A percentile compares a stretch with the other conserved stretches of the same genome.
Evolutionary conservation across 2,888 invertebrate species (phyloP).

Genomic region (Pammene aurita): DNA sequence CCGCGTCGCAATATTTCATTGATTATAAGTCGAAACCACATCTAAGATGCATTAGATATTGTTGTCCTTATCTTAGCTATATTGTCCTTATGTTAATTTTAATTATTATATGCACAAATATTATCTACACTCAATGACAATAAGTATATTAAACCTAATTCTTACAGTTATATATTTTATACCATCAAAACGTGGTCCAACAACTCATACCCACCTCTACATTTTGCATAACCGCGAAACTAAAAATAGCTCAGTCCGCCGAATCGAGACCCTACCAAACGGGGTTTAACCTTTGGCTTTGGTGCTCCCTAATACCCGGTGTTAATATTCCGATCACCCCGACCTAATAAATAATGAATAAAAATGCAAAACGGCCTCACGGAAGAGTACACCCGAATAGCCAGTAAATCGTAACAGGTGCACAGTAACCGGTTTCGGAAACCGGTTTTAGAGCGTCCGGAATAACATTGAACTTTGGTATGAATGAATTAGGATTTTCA

Average conservation of each 20-base stretch:
- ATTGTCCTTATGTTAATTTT: too few relatives aligned
- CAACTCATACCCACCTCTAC: not conserved
- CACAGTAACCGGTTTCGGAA: constrained; percentile 53
- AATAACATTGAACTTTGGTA: constrained; percentile 33
- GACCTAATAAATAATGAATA: constrained; percentile 65
- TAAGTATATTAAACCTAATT: too few relatives aligned
- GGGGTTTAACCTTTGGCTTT: constrained; percentile 40
- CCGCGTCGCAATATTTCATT: too few relatives aligned
- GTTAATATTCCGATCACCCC: constrained; percentile 47
- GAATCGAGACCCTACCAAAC: constrained; percentile 19
- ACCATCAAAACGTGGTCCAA: not conserved
- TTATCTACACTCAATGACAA: too few relatives aligned
- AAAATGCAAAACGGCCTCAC: constrained; percentile 70
- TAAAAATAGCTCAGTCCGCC: not conserved
- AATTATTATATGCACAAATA: too few relatives aligned
- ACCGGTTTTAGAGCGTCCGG: constrained; percentile 53
- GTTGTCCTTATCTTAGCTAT: too few relatives aligned
- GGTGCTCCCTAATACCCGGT: constrained; percentile 48
- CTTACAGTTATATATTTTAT: not conserved
- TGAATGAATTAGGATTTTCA: constrained; percentile 38
- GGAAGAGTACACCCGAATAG: constrained; percentile 74
- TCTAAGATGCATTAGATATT: too few relatives aligned
- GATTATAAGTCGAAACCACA: too few relatives aligned
- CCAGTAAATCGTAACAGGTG: constrained; percentile 74
- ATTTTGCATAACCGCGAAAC: not conserved